These are phyloP conservation scores for Lepidurus packardi DNA, from an alignment of 1,140 invertebrate genomes.

Conservation along the genomic window DNA sequence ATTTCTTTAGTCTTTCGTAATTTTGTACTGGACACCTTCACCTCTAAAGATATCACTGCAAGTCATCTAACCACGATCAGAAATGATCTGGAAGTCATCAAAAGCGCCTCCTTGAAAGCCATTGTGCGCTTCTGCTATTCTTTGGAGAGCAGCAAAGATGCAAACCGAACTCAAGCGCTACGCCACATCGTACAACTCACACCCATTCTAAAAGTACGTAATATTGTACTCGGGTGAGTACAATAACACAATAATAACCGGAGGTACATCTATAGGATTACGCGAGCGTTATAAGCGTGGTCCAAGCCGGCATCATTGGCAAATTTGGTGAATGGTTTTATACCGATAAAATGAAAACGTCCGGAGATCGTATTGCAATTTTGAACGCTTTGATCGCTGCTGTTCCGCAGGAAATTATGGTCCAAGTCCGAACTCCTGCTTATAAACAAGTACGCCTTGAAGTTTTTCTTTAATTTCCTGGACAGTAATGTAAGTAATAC, in stretches of 20 bases:
- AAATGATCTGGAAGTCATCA: slow-evolving; percentile 4
- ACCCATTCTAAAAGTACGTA: slow-evolving; percentile 26
- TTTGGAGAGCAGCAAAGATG: slow-evolving; percentile 22
- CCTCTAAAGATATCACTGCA: slow-evolving; percentile 24
- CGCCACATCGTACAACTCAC: slow-evolving; percentile 29
- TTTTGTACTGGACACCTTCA: slow-evolving; percentile 29
- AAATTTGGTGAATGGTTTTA: slow-evolving; percentile 33
- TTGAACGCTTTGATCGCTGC: slow-evolving; percentile 26
- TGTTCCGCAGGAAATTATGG: slow-evolving; percentile 25
- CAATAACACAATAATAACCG: neutral
- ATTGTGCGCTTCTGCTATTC: slow-evolving; percentile 31
- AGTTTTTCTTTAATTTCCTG: too few species aligned
- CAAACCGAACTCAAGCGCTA: slow-evolving; percentile 23
- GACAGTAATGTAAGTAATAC: too few species aligned
- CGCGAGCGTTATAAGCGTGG: slow-evolving; percentile 13
- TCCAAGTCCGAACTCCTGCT: slow-evolving; percentile 28
- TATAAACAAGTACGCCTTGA: slow-evolving; percentile 22
- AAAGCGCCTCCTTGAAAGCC: slow-evolving; percentile 22
- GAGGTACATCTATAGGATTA: neutral
- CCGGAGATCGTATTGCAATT: neutral
- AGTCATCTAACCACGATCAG: slow-evolving; percentile 13
- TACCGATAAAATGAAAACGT: slow-evolving; percentile 13
- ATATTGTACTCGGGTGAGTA: too few species aligned
- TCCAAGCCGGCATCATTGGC: slow-evolving; percentile 33
- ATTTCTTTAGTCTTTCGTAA: slow-evolving; percentile 24